phyloP scores from a whole-genome alignment of 1,140 invertebrate genomes.

The Sesamia nonagrioides region DNA sequence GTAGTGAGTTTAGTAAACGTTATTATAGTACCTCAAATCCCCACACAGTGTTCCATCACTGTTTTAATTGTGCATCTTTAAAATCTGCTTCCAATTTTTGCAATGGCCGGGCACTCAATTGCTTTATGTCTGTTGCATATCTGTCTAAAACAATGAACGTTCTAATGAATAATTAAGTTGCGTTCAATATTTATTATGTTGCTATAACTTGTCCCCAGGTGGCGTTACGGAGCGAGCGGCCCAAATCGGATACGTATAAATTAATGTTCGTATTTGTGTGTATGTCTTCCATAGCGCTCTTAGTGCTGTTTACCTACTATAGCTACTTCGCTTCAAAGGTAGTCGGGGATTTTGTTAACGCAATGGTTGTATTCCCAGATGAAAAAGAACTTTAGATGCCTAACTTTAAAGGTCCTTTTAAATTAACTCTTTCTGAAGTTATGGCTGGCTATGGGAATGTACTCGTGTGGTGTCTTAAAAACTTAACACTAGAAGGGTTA shows the following conservation, averaged over 20 bases:
- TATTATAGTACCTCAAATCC: no score
- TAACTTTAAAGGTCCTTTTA: not conserved
- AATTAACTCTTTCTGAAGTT: not conserved
- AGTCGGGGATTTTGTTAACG: not conserved
- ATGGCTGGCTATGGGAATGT: no score
- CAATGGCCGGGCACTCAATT: no score
- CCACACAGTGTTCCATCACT: no score
- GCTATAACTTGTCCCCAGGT: conserved; percentile 50
- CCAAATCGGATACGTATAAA: conserved; percentile 40
- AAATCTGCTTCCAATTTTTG: no score
- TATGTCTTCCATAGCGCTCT: conserved; percentile 3
- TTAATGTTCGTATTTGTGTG: conserved; percentile 39
- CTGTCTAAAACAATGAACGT: no score
- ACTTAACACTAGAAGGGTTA: not conserved
- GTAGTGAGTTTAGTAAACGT: no score
- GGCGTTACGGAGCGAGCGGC: conserved; percentile 20
- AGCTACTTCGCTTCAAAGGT: not conserved
- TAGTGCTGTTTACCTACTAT: not conserved
- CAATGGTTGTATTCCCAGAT: not conserved
- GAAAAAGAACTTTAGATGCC: not conserved
- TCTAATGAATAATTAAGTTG: no score
- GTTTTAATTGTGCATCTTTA: no score
- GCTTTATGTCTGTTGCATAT: no score
- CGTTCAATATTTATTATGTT: not conserved
- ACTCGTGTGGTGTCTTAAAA: no score